Base-by-base conservation (phyloP, 2,113 vertebrate species). In the Hippocampus zosterae region DNA sequence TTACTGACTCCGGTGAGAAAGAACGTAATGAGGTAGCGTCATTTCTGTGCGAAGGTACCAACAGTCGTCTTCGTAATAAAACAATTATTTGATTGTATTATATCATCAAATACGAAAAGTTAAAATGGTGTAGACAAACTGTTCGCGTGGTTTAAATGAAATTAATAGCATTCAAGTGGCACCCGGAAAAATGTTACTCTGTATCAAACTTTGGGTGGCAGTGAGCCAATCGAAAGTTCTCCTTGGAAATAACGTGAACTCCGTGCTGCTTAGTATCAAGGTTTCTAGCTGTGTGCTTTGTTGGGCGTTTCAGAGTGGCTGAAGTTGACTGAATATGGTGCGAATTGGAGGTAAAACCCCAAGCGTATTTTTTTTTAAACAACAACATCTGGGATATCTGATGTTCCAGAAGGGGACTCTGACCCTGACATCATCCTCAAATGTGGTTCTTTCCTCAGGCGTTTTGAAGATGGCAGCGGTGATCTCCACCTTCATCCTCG, bases 381-480 rank as follows among this genome's bases (percentile, higher is more conserved):
- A 23, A 61, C 5, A 15, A 40, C 18, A 29, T 27, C 12, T 41
- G 40, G 19, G 37, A 16, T 27, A 8, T 6, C 15, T 19, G 6
- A 12, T 33, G 13, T 59, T 59, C 15, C 25, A 3, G 8, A 8
- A 29, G 18, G 15, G 25, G 56, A 59, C 15, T 29, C 56, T 29
- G 27, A 33, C 5, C 5, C 33, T 37, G 33, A 37, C 33, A 37
- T 37, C 33, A 6, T 6, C 33, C 25, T 33, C 27, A 33, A 60
- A 60, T 18, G 15, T 12, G 70, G 0, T 59, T 1, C 25, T 2
- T 8, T 41, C 4, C 25, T 62, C 29, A 98, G 96, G 93, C 79
- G 79, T 94, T 74, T 82, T 95, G 48, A 99, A 98, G 86, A 81
- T 95, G 69, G 85, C 88, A 53, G 90, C 92, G 12, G 81, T 96